Conservation (phyloP, 2,113 vertebrate genomes). For the Sialia sialis region DNA sequence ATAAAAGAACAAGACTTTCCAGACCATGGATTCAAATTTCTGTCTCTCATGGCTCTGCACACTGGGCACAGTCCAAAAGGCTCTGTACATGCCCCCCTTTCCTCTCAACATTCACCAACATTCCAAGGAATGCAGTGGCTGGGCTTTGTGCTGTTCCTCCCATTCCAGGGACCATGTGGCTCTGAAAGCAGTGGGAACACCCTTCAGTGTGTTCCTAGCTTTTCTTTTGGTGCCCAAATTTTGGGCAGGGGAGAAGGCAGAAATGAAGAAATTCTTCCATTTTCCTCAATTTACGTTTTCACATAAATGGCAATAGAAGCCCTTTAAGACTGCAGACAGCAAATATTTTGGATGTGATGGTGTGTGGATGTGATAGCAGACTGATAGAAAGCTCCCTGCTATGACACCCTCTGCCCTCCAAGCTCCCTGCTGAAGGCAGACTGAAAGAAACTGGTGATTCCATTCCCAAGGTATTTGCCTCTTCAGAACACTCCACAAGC, state of each 20-base stretch:
- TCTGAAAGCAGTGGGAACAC: neutral
- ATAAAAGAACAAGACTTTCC: neutral
- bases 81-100: neutral
- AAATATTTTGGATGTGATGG: neutral
- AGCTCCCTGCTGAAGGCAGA: neutral
- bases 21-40: neutral
- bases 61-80: neutral
- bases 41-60: neutral
- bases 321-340: neutral
- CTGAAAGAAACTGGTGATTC: neutral
- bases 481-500: neutral
- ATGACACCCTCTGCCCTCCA: neutral
- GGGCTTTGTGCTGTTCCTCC: neutral
- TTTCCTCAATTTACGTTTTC: neutral
- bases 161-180: neutral
- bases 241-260: neutral
- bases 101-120: rapidly evolving
- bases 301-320: neutral
- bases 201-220: neutral
- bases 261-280: neutral
- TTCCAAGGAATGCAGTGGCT: neutral
- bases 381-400: neutral
- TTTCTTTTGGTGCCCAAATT: neutral
- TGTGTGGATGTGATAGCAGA: neutral
- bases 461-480: neutral